phyloP scores from a whole-genome alignment of 2,113 vertebrate genomes.

The Rhinolophus ferrumequinum region DNA sequence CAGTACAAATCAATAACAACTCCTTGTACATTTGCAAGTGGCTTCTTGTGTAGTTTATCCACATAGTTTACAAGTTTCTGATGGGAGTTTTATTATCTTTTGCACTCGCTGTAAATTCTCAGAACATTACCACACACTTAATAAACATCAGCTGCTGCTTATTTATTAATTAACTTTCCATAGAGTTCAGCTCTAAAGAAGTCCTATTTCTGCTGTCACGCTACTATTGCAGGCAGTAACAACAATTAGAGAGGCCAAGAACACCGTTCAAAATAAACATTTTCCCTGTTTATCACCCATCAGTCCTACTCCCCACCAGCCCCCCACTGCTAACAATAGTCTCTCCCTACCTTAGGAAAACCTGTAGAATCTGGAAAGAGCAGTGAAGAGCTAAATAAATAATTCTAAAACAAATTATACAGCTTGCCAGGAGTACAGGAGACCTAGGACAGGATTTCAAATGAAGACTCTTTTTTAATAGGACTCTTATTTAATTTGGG shows the following conservation, averaged over 20 bases:
- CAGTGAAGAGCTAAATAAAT: constrained; percentile 45
- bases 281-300: neutral
- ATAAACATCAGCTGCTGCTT: neutral
- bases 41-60: neutral
- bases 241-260: constrained; percentile 30
- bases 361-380: constrained; percentile 44
- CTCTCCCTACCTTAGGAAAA: neutral
- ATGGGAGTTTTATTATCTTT: neutral
- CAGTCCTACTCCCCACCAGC: neutral
- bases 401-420: neutral
- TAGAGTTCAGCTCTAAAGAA: neutral
- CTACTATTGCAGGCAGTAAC: neutral
- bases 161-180: neutral
- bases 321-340: neutral
- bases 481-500: neutral
- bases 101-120: neutral
- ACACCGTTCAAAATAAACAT: constrained; percentile 9
- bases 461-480: neutral
- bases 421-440: neutral
- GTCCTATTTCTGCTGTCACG: neutral
- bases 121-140: neutral
- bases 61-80: neutral
- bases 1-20: neutral
- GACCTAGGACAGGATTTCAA: neutral
- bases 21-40: neutral